Base-by-base conservation (phyloP, 2,888 invertebrate species). In the Athalia circularis region DNA sequence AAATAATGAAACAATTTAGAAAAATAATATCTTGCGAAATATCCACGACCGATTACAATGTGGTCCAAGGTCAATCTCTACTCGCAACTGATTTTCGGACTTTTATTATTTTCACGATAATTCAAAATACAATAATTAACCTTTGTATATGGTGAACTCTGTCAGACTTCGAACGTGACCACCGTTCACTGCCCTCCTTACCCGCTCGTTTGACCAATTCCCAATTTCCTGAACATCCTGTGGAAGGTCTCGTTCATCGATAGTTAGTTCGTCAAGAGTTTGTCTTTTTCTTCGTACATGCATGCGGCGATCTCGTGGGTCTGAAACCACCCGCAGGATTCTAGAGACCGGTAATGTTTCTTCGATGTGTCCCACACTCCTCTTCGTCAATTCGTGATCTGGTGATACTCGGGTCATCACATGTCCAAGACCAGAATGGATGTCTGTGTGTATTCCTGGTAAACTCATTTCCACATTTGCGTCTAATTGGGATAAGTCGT, bases 141-240 rank as follows among this genome's bases (percentile, higher is more conserved):
- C 68, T n/a, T 62, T 74, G 76, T 81, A 77, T 52, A 83, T 77
- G 50, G 77, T 80, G 43, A 85, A 81, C 64, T 84, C 84, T 54
- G 81, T 82, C 29, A 84, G 65, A 80, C 81, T 84, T 13, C 82
- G 82, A 76, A 85, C 74, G 59, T 76, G 78, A 43, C 80, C 82
- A 13, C 85, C 83, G 54, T 80, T 77, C 5, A 72, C 62, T 45
- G 77, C 74, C 8, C 70, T 74, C 11, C 74, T 78, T 47, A 84
- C 79, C 59, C 83, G 82, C 79, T 83, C 84, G 54, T 82, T 82
- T 29, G 82, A 81, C 84, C 84, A 85, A 6, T 80, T 78, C 50
- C 81, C 80, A 4, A 83, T 70, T 68, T 82, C 80, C 48, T 83
- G 77, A 9, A 78, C 61, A 47, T 75, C 75, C 29, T 62, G 48